Base-by-base conservation (phyloP, 2,113 vertebrate genomes). In the Etheostoma spectabile region DNA sequence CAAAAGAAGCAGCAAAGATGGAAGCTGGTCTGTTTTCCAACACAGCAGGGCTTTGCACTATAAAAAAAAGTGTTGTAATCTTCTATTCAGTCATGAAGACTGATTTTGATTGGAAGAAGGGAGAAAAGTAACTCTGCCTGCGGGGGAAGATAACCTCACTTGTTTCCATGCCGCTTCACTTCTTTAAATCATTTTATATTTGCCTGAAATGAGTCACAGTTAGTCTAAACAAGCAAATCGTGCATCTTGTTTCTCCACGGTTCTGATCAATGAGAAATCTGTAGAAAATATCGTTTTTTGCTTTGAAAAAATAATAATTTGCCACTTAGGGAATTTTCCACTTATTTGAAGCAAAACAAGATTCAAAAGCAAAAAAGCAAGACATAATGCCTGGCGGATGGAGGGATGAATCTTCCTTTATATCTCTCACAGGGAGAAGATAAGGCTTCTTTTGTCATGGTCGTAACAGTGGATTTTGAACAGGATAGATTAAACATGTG, bases 11-110 rank as follows among this genome's bases (percentile, higher is more conserved):
- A 24, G 22, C 1, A n/a, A 57, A 30, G 57, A 66, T 62, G 0
- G 60, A 85, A 42, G 69, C 68, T 6, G 35, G 81, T 22, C 86
- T 24, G 52, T 33, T 1, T 59, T 82, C 77, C 83, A 84, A 22
- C 38, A 35, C 62, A 48, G 13, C 60, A 7, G 56, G 52, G 70
- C 46, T 65, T 57, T 79, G 46, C 66, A 33, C 14, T 24, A 53
- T 24, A 19, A 30, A 49, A 10, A 61, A 80, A 18, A 49, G 59
- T 66, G 52, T 21, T 82, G 27, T 77, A 80, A 71, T 74, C 76
- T 77, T 2, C 16, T 67, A 49, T 74, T 82, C 79, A 72, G 24
- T 67, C 8, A 71, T 27, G 45, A 71, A 70, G 68, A 3, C 55
- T 2, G 14, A 11, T 60, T 77, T 57, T 57, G 57, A 84, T 22